Percentiles rank a stretch among this genome's conserved stretches.
Conservation (phyloP, 2,113 vertebrate genomes). For the Cardinalis cardinalis region DNA sequence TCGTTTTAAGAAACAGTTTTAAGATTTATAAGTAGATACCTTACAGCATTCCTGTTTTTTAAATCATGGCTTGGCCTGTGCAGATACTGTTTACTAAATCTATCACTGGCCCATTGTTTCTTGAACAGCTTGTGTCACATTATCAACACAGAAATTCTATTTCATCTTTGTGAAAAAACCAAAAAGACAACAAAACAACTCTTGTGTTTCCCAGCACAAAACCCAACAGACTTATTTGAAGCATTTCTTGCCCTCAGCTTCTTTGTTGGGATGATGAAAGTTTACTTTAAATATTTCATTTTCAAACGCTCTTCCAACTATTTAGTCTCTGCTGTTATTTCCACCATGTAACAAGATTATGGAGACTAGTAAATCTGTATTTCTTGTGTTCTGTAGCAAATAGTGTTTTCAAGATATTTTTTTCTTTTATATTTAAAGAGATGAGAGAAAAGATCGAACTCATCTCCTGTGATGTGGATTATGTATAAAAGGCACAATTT, state of each 20-base stretch:
- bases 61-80: conserved; percentile 32
- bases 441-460: not conserved
- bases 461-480: not conserved
- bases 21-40: conserved; percentile 32
- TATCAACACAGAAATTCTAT: conserved; percentile 1
- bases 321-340: not conserved
- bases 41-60: conserved; percentile 3
- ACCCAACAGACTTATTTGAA: not conserved
- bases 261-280: not conserved
- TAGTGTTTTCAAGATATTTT: conserved; percentile 11
- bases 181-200: not conserved
- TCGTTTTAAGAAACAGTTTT: conserved; percentile 2
- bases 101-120: not conserved
- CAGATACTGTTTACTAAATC: conserved; percentile 42
- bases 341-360: not conserved
- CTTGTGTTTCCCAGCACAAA: not conserved
- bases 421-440: not conserved
- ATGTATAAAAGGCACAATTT: conserved; percentile 6
- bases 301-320: not conserved
- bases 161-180: not conserved
- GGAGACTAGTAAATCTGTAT: not conserved
- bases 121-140: conserved; percentile 27
- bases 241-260: not conserved
- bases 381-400: conserved; percentile 20
- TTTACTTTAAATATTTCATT: conserved; percentile 3